Percentiles rank a stretch among this genome's conserved stretches.
Evolutionary conservation across 2,113 vertebrate genomes (phyloP).

Genomic region (Spea multiplicata): DNA sequence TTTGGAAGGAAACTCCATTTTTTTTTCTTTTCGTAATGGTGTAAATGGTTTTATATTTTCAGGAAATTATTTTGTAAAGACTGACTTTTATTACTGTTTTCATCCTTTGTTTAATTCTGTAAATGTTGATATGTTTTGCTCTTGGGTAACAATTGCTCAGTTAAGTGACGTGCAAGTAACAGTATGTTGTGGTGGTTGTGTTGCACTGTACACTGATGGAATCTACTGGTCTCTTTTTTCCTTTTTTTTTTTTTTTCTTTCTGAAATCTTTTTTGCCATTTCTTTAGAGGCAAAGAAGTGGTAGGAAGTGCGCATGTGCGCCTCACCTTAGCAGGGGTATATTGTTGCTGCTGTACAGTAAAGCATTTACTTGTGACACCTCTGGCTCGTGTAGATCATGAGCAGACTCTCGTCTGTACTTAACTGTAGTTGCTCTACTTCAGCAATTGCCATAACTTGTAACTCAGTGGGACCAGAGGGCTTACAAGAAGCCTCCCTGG

Average conservation of each 20-base stretch:
- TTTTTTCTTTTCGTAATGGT: slow-evolving; percentile 63
- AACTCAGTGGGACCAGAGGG: neutral
- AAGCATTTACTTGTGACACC: neutral
- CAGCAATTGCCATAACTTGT: neutral
- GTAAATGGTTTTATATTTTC: slow-evolving; percentile 76
- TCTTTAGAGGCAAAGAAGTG: slow-evolving; percentile 2
- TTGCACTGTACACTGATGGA: slow-evolving; percentile 60
- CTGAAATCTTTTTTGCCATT: slow-evolving; percentile 3
- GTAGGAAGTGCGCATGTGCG: neutral
- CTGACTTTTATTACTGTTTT: slow-evolving; percentile 73
- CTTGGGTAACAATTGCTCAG: slow-evolving; percentile 65
- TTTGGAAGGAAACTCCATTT: slow-evolving; percentile 58
- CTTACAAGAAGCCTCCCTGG: neutral
- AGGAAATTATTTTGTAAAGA: slow-evolving; percentile 76
- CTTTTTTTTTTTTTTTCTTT: neutral
- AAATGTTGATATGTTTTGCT: slow-evolving; percentile 65
- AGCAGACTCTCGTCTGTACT: neutral
- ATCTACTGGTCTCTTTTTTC: slow-evolving; percentile 57
- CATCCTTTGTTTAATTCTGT: slow-evolving; percentile 63
- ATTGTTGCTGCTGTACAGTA: slow-evolving; percentile 24
- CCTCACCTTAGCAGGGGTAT: slow-evolving; percentile 8
- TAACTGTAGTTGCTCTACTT: neutral
- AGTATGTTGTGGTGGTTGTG: slow-evolving; percentile 60
- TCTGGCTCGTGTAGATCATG: slow-evolving; percentile 11
- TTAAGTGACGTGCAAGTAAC: slow-evolving; percentile 57